Percentiles rank a stretch among this genome's conserved stretches.
phyloP scores from a whole-genome alignment of 2,888 invertebrate species.

The Dasysyrphus tricinctus region DNA sequence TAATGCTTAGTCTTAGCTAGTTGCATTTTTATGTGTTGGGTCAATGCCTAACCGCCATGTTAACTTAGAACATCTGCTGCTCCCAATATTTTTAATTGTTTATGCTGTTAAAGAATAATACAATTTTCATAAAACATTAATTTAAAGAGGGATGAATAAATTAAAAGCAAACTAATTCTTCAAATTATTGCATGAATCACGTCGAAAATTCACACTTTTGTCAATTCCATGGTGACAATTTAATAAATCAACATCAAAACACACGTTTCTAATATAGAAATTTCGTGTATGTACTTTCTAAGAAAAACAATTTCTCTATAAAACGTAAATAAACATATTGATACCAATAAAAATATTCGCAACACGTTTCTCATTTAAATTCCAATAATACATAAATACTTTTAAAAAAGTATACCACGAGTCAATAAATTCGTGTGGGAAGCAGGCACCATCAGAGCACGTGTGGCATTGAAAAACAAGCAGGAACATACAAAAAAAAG shows the following conservation, averaged over 20 bases:
- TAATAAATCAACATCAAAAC: slow-evolving; percentile 3
- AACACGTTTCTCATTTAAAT: slow-evolving; percentile 28
- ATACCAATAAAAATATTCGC: neutral
- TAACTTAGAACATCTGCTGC: too few relatives aligned
- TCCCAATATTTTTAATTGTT: too few relatives aligned
- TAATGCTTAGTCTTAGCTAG: too few relatives aligned
- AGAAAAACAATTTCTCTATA: neutral
- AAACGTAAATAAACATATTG: too few relatives aligned
- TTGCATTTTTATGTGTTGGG: too few relatives aligned
- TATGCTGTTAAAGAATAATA: too few relatives aligned
- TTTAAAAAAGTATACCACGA: neutral
- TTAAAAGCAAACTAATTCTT: neutral
- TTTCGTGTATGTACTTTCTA: neutral
- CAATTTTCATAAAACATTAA: too few relatives aligned
- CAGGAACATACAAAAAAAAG: neutral
- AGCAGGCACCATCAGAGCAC: neutral
- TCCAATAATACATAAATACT: neutral
- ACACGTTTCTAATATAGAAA: too few relatives aligned
- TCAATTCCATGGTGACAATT: neutral
- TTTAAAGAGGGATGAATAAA: too few relatives aligned
- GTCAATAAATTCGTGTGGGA: neutral
- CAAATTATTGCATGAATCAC: neutral
- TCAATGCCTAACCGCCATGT: too few relatives aligned
- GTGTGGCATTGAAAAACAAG: neutral
- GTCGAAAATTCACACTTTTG: neutral